phyloP scores from a whole-genome alignment of 1,140 invertebrate genomes.

The Magallana angulata region DNA sequence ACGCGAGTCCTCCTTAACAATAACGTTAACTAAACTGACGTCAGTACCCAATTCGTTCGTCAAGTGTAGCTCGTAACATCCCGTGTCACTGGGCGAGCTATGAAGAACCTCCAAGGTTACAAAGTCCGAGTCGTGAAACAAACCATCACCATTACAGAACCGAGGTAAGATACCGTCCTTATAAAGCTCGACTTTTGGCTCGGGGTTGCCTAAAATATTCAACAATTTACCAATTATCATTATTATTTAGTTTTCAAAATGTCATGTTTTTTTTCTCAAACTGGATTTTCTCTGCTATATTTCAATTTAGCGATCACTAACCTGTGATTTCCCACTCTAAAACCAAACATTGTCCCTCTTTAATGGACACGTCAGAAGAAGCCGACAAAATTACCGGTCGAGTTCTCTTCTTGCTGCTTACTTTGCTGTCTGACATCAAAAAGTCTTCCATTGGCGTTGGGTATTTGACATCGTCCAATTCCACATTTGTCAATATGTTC shows the following conservation, averaged over 20 bases:
- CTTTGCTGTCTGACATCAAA: not conserved
- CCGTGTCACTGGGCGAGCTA: slow-evolving; percentile 43
- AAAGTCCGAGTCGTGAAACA: slow-evolving; percentile 39
- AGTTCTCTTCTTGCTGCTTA: slow-evolving; percentile 43
- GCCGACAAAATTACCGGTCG: slow-evolving; percentile 41
- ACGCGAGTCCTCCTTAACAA: slow-evolving; percentile 34
- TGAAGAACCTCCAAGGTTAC: slow-evolving; percentile 42
- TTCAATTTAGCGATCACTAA: slow-evolving; percentile 15
- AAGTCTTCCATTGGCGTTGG: not conserved
- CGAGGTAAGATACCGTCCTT: slow-evolving; percentile 49
- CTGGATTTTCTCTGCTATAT: too few species aligned
- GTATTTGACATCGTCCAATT: slow-evolving; percentile 40
- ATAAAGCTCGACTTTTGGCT: slow-evolving; percentile 50
- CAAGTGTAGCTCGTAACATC: slow-evolving; percentile 50
- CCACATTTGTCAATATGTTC: slow-evolving; percentile 33
- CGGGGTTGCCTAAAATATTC: slow-evolving; percentile 37
- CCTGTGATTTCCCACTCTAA: slow-evolving; percentile 64
- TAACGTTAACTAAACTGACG: slow-evolving; percentile 40
- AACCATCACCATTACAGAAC: slow-evolving; percentile 45
- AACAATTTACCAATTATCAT: not conserved
- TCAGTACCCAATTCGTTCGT: slow-evolving; percentile 51
- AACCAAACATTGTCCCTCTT: slow-evolving; percentile 61
- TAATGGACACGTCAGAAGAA: slow-evolving; percentile 60
- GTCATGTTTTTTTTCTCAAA: too few species aligned
- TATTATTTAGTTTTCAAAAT: too few species aligned